These are phyloP conservation scores for Oenanthe melanoleuca DNA, from an alignment of 2,113 vertebrate genomes.

Conservation along the genomic window DNA sequence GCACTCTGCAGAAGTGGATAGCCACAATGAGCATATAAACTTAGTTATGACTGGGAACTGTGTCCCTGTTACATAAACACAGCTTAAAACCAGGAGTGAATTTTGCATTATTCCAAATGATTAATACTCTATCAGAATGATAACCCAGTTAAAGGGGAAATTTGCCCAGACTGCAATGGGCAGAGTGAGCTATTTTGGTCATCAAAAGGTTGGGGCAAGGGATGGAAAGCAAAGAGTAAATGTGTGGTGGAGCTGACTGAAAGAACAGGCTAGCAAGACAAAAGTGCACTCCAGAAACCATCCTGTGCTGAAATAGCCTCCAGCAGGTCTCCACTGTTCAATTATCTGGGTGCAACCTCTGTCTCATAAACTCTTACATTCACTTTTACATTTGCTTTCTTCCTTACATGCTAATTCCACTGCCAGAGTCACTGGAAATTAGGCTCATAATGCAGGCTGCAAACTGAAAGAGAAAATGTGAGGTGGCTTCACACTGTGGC, in stretches of 20 bases:
- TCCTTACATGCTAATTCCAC: neutral
- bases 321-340: neutral
- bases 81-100: neutral
- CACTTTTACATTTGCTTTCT: neutral
- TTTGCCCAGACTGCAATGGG: neutral
- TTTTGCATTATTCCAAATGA: neutral
- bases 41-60: accelerated
- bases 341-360: neutral
- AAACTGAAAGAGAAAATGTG: neutral
- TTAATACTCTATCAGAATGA: neutral
- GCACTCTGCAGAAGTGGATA: neutral
- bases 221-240: neutral
- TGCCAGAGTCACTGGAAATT: neutral
- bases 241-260: neutral
- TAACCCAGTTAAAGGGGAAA: neutral
- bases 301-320: neutral
- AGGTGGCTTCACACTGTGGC: neutral
- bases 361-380: neutral
- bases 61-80: accelerated
- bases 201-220: neutral
- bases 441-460: neutral
- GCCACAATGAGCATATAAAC: neutral
- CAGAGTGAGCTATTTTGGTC: neutral
- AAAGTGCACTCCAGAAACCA: neutral
- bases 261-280: neutral